Conservation (phyloP, 2,888 invertebrate genomes). For the Epirrhoe alternata region DNA sequence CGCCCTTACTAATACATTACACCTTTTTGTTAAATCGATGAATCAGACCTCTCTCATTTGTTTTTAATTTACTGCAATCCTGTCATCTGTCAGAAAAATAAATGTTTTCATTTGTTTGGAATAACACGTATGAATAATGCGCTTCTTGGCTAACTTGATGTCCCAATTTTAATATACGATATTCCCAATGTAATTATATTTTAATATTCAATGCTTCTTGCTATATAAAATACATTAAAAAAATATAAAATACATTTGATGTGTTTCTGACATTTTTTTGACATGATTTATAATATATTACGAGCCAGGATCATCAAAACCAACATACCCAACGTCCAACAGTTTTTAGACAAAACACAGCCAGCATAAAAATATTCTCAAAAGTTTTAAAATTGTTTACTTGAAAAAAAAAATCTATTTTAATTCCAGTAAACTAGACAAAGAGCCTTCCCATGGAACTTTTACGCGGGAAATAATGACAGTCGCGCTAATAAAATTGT, state of each 20-base stretch:
- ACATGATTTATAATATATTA: no score
- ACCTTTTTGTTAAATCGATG: not conserved
- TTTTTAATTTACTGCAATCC: not conserved
- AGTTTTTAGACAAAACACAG: not conserved
- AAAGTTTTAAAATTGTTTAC: slow-evolving; percentile 2
- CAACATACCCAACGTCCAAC: no score
- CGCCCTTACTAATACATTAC: not conserved
- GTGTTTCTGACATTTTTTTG: no score
- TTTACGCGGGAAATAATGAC: slow-evolving; percentile 42
- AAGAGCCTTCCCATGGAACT: slow-evolving; percentile 39
- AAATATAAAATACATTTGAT: no score
- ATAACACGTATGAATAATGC: no score
- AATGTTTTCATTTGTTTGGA: not conserved
- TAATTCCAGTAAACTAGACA: slow-evolving; percentile 29
- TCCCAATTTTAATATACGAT: not conserved
- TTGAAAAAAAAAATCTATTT: slow-evolving; percentile 21
- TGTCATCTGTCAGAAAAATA: not conserved
- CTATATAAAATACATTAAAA: no score
- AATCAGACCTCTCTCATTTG: not conserved
- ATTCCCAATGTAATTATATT: no score
- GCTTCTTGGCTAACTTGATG: no score
- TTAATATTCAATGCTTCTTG: no score
- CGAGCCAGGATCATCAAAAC: no score
- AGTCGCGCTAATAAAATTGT: slow-evolving; percentile 51
- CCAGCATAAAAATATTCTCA: not conserved